Evolutionary conservation across 2,888 invertebrate genomes (phyloP).

Genomic region (Euplagia quadripunctaria): DNA sequence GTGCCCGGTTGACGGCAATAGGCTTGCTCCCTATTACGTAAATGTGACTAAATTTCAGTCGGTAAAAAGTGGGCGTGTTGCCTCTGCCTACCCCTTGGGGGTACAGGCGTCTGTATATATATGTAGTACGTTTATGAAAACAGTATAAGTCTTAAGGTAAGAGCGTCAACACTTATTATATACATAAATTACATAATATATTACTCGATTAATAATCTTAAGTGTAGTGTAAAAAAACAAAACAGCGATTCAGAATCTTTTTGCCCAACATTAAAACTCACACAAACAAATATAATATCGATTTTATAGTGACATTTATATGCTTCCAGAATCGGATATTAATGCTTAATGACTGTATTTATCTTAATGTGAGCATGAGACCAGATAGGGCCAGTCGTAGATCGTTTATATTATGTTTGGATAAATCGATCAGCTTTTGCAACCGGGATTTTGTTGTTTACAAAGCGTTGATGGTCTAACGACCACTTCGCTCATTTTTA

Average conservation of each 20-base stretch:
- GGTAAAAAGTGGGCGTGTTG: too few species aligned
- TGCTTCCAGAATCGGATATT: neutral
- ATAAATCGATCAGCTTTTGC: neutral
- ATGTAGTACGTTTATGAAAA: too few species aligned
- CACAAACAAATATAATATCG: conserved; percentile 23
- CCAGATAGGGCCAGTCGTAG: conserved; percentile 21
- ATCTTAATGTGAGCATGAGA: conserved; percentile 17
- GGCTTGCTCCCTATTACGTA: too few species aligned
- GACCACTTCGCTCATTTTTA: neutral
- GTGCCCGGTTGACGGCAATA: too few species aligned
- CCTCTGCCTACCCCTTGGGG: too few species aligned
- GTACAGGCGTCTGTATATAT: too few species aligned
- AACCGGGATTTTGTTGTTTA: neutral
- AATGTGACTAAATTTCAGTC: too few species aligned
- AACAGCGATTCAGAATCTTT: neutral
- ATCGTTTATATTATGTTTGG: neutral
- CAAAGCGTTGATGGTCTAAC: neutral
- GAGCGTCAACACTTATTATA: too few species aligned
- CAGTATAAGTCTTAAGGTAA: too few species aligned
- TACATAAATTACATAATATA: too few species aligned
- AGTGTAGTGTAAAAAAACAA: neutral
- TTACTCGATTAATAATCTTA: too few species aligned
- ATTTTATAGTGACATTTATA: conserved; percentile 32
- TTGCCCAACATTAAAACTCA: neutral
- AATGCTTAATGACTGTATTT: conserved; percentile 18